A percentile compares a stretch with the other conserved stretches of the same genome.
phyloP scores from a whole-genome alignment of 2,888 invertebrate genomes.

The Phytoseiulus persimilis region DNA sequence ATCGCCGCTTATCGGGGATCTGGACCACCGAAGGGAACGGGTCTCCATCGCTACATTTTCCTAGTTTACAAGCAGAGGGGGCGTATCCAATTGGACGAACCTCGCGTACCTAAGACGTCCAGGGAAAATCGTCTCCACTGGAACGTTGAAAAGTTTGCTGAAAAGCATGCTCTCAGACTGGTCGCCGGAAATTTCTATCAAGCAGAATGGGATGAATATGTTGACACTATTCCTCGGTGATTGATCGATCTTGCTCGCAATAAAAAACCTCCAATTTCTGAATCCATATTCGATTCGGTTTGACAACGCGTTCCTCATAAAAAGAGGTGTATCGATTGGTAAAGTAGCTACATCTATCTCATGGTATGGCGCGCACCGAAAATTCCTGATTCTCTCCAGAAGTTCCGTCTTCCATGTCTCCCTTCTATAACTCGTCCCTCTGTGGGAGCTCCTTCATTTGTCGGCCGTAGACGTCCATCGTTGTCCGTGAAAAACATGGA shows the following conservation, averaged over 20 bases:
- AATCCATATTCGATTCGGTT: background rate
- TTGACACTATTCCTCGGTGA: background rate
- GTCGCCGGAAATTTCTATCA: constrained; percentile 30
- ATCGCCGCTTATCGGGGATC: constrained; percentile 52
- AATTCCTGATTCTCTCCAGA: too few species aligned
- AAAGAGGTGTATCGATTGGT: too few species aligned
- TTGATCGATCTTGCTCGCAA: background rate
- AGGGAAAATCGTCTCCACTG: constrained; percentile 41
- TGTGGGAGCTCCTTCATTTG: too few species aligned
- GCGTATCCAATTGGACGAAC: constrained; percentile 32
- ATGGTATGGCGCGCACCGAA: too few species aligned
- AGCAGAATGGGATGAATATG: constrained; percentile 18
- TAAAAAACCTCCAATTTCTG: too few species aligned
- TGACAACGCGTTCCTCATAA: too few species aligned
- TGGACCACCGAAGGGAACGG: constrained; percentile 51
- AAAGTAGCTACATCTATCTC: too few species aligned
- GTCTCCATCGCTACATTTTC: constrained; percentile 44
- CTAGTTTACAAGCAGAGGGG: constrained; percentile 43
- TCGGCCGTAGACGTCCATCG: too few species aligned
- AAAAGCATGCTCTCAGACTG: background rate
- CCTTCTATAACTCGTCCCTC: too few species aligned
- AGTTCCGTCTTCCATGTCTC: too few species aligned
- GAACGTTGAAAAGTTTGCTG: constrained; percentile 39
- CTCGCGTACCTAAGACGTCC: background rate
- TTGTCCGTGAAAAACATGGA: too few species aligned